phyloP scores from a whole-genome alignment of 2,113 vertebrate genomes.

The Hemichromis elongatus region DNA sequence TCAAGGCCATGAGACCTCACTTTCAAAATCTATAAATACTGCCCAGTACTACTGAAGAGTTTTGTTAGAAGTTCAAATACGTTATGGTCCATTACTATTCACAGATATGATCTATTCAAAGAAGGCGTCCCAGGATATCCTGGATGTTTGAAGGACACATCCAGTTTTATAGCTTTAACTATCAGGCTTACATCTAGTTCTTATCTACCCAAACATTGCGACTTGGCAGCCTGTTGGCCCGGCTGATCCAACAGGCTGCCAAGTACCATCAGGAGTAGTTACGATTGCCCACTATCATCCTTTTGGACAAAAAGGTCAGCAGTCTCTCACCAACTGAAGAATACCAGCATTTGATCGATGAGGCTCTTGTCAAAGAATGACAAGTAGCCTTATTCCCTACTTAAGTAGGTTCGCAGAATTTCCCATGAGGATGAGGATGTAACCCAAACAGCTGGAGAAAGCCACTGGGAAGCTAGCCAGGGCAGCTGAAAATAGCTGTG shows the following conservation, averaged over 20 bases:
- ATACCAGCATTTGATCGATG: not conserved
- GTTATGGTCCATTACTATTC: not conserved
- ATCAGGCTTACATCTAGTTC: not conserved
- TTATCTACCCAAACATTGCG: not conserved
- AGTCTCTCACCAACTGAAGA: not conserved
- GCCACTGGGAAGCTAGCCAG: not conserved
- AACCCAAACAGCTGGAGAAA: not conserved
- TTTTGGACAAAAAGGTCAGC: not conserved
- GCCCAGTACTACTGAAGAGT: not conserved
- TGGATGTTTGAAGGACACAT: not conserved
- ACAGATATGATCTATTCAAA: not conserved
- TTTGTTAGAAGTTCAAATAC: not conserved
- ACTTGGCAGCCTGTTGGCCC: not conserved
- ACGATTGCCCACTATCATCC: not conserved
- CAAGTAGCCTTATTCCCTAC: not conserved
- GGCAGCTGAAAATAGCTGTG: not conserved
- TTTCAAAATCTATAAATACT: not conserved
- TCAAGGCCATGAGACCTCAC: not conserved
- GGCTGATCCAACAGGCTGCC: not conserved
- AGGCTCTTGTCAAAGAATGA: not conserved
- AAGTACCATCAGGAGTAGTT: not conserved
- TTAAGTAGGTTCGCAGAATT: not conserved
- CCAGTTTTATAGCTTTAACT: not conserved
- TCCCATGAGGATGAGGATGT: not conserved
- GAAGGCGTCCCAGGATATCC: not conserved